Evolutionary conservation across 1,140 invertebrate species (phyloP).

Genomic region (Scaptomyza montana): DNA sequence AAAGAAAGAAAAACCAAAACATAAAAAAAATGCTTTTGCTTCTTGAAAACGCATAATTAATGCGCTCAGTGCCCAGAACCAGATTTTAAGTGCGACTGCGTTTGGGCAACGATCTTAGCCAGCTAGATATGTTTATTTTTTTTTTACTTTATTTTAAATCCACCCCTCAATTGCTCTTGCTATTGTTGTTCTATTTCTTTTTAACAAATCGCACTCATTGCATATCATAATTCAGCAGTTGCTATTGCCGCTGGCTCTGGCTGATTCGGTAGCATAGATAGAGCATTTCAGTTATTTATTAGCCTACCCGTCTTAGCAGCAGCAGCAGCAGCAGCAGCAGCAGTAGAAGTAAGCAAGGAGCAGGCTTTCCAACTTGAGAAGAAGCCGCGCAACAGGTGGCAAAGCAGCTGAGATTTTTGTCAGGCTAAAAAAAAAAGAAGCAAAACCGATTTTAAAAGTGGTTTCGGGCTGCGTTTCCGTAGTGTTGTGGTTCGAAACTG

Average conservation of each 20-base stretch:
- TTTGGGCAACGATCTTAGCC: slow-evolving; percentile 1
- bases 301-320: slow-evolving; percentile 1
- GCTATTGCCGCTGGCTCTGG: background rate
- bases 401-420: slow-evolving; percentile 37
- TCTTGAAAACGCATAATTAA: slow-evolving; percentile 81
- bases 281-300: slow-evolving; percentile 31
- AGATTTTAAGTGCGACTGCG: slow-evolving; percentile 67
- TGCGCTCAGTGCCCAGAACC: slow-evolving; percentile 80
- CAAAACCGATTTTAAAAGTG: slow-evolving; percentile 22
- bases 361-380: slow-evolving; percentile 26
- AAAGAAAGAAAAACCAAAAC: slow-evolving; percentile 23
- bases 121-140: background rate
- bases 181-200: slow-evolving; percentile 7
- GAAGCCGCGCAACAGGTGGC: slow-evolving; percentile 28
- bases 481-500: slow-evolving; percentile 13
- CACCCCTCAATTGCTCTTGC: background rate
- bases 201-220: slow-evolving; percentile 8
- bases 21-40: slow-evolving; percentile 42
- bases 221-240: slow-evolving; percentile 28
- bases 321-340: slow-evolving; percentile 2
- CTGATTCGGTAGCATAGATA: slow-evolving; percentile 34
- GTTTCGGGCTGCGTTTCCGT: slow-evolving; percentile 18
- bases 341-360: slow-evolving; percentile 27
- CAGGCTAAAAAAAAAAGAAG: slow-evolving; percentile 11
- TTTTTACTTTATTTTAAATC: background rate